Conservation (phyloP, 2,888 invertebrate genomes). For the Caenorhabditis uteleia region DNA sequence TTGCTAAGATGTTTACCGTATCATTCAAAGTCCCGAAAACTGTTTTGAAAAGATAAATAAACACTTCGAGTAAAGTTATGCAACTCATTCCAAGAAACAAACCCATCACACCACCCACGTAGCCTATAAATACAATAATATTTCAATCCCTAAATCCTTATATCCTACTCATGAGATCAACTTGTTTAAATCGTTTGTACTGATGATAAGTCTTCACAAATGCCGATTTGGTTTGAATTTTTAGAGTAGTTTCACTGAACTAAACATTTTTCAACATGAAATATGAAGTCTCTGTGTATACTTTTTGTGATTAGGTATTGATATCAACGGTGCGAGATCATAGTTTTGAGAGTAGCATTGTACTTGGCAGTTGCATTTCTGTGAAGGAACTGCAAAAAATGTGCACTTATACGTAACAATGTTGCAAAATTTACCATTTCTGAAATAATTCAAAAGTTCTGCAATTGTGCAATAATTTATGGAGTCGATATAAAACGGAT, state of each 20-base stretch:
- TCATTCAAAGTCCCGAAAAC: constrained; percentile 54
- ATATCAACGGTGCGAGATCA: neutral
- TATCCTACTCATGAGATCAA: constrained; percentile 48
- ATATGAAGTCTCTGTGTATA: constrained; percentile 5
- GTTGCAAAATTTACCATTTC: neutral
- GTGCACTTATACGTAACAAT: neutral
- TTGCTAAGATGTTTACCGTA: constrained; percentile 7
- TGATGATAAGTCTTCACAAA: constrained; percentile 14
- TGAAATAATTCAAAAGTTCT: constrained; percentile 9
- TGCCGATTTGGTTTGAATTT: constrained; percentile 12
- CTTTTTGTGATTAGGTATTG: constrained; percentile 1
- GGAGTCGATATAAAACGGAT: constrained; percentile 17
- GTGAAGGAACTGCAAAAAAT: neutral
- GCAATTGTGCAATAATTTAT: constrained; percentile 8
- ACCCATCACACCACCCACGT: constrained; percentile 57
- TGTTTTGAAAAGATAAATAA: constrained; percentile 56
- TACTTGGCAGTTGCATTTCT: constrained; percentile 15
- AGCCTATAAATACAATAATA: constrained; percentile 34
- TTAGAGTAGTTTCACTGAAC: constrained; percentile 9
- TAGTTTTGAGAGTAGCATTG: constrained; percentile 9
- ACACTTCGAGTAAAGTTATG: constrained; percentile 55
- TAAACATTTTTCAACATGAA: neutral
- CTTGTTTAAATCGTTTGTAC: constrained; percentile 46
- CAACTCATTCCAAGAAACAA: constrained; percentile 61
- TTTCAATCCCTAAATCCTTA: neutral